Percentiles rank a stretch among this genome's conserved stretches.
Evolutionary conservation across 1,140 invertebrate genomes (phyloP).

Genomic region (Frieseomelitta varia): DNA sequence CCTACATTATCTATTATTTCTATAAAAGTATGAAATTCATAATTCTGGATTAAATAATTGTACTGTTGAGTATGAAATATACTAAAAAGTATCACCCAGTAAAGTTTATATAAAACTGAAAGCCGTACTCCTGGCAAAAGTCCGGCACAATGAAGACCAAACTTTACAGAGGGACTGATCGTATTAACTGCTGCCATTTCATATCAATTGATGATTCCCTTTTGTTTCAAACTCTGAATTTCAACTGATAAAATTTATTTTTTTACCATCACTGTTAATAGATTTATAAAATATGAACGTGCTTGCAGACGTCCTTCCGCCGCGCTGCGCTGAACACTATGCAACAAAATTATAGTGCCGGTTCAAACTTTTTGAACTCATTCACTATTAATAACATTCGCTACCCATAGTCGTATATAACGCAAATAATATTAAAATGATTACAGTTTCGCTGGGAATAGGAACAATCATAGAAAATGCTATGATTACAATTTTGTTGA

Average conservation of each 20-base stretch:
- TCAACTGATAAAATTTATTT: neutral
- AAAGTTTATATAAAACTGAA: slow-evolving; percentile 11
- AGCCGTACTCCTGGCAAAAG: slow-evolving; percentile 29
- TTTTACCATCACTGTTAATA: neutral
- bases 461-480: neutral
- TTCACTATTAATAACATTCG: neutral
- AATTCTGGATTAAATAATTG: slow-evolving; percentile 40
- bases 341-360: neutral
- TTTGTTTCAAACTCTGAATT: neutral
- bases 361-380: no score
- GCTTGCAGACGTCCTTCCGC: neutral
- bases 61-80: slow-evolving; percentile 36
- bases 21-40: neutral
- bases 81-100: neutral
- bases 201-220: neutral
- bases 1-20: slow-evolving; percentile 44
- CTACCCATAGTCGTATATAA: neutral
- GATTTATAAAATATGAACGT: neutral
- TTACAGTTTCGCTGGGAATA: neutral
- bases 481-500: neutral
- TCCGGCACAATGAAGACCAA: slow-evolving; percentile 30
- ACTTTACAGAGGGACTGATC: slow-evolving; percentile 36
- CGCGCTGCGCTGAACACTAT: neutral
- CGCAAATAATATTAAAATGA: slow-evolving; percentile 6
- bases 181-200: slow-evolving; percentile 3